Evolutionary conservation across 1,140 invertebrate genomes (phyloP), one percentile per base, ranked within the genome.

Genomic region (Stenopsyche tienmushanensis): DNA sequence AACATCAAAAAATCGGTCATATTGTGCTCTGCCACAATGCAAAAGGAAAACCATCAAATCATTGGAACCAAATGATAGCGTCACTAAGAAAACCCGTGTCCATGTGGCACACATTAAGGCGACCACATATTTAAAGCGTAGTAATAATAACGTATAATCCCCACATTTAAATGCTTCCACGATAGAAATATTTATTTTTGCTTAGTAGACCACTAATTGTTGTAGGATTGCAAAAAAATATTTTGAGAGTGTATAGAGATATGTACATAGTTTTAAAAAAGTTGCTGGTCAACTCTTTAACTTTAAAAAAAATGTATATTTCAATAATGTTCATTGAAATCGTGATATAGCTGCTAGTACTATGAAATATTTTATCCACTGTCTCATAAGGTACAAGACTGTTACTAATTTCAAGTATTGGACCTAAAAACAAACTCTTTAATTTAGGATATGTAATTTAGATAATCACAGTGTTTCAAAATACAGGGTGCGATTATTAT

Each of bases 1-100:
- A 82, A 25, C 78, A 83, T 0, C 76, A 79, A 50, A 80, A 87
- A 0, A 79, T 91, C 23, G 90, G 90, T 1, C 89, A 91, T 73
- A 87, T 92, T 20, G 86, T 90, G 25, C 82, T 90, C 1, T 88
- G 88, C 13, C 83, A 84, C 24, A 83, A 86, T 65, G 83, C 86
- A 0, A 80, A 80, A 1, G 90, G 90, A 29, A 86, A 86, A 72
- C 84, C 89, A 0, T 72, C 88, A n/a, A 84, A 84, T 47, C 91
- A 93, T 73, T 93, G 90, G 90, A 87, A 88, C 70, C 90, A 92
- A 77, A 92, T 93, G 90, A 78, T 93, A 63, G 82, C 85, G n/a
- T 88, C 89, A 17, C 81, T 91, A 42, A 84, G 90, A 62, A 91
- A 90, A 74, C 90, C 90, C 1, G 86, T 92, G 41, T 88, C 90